Base-by-base conservation (phyloP, 2,888 invertebrate species). In the Erebia palarica region DNA sequence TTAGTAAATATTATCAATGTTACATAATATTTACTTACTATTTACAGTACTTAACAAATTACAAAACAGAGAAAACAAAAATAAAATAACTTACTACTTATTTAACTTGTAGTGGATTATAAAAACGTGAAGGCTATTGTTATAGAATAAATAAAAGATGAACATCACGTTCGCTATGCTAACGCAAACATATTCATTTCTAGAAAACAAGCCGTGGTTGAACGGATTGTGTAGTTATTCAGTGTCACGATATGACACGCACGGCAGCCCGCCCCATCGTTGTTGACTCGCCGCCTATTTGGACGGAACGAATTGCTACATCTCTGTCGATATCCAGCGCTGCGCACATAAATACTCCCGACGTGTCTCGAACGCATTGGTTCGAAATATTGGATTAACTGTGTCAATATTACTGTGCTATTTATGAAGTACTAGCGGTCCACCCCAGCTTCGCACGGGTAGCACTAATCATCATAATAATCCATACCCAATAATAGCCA, bases 261-360 rank as follows among this genome's bases (percentile, higher is more conserved):
- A 68, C 73, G 60, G 57, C 59, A 70, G 67, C 70, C 70, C 73
- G 68, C 73, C 73, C 70, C 60, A 70, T 65, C 70, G 55, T 57
- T 60, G 73, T 73, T 68, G 70, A 70, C 70, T 68, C 68, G 73
- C 73, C 70, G 51, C 73, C 70, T 70, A 70, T 61, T 64, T 49
- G 68, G 67, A 27, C 65, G 49, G n/a, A 53, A 51, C 65, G 36
- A 53, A 53, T 65, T 65, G 65, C 53, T 65, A 64, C 53, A 53
- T 65, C 65, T 36, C 27, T n/a, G 51, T 65, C 49, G 36, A 65
- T 65, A 65, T 65, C 65, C 27, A 53, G 9, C n/a, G 49, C 11
- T 36, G 13, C 16, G 65, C 51, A 53, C 53, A 27, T 65, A 65
- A 53, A 53, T 63, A 14, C 44, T 16, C 3, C 16, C 21, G 16